Conservation (phyloP, 2,888 invertebrate species). For the Blastobasis adustella region DNA sequence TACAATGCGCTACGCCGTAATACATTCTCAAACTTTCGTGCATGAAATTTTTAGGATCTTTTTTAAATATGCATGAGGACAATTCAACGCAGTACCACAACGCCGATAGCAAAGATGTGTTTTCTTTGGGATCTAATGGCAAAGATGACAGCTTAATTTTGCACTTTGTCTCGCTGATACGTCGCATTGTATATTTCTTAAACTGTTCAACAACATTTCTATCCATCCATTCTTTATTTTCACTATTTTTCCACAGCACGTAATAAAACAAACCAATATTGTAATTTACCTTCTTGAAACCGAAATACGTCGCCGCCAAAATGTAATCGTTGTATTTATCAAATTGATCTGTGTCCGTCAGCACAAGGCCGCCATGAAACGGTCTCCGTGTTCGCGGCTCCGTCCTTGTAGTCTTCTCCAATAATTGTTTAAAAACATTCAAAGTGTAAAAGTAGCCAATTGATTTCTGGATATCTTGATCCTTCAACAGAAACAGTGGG, state of each 20-base stretch:
- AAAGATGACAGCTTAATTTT: conserved; percentile 31
- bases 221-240: no score
- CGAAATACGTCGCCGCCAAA: no score
- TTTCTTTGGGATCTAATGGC: conserved; percentile 29
- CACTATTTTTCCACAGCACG: conserved; percentile 35
- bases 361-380: conserved; percentile 25
- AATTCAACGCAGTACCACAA: conserved; percentile 24
- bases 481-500: conserved; percentile 24
- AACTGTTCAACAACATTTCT: no score
- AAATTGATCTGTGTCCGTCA: no score
- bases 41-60: no score
- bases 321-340: no score
- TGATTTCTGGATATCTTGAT: conserved; percentile 27
- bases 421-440: conserved; percentile 32
- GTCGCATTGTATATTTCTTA: conserved; percentile 19
- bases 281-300: no score
- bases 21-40: conserved; percentile 18
- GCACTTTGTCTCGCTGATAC: conserved; percentile 27
- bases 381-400: conserved; percentile 34
- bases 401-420: neutral
- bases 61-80: conserved; percentile 20
- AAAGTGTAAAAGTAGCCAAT: conserved; percentile 39
- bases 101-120: conserved; percentile 25
- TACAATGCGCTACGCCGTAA: conserved; percentile 21
- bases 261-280: conserved; percentile 25